Evolutionary conservation across 2,113 vertebrate genomes (phyloP), one percentile per base, ranked within the genome.

Genomic region (Salvator merianae): DNA sequence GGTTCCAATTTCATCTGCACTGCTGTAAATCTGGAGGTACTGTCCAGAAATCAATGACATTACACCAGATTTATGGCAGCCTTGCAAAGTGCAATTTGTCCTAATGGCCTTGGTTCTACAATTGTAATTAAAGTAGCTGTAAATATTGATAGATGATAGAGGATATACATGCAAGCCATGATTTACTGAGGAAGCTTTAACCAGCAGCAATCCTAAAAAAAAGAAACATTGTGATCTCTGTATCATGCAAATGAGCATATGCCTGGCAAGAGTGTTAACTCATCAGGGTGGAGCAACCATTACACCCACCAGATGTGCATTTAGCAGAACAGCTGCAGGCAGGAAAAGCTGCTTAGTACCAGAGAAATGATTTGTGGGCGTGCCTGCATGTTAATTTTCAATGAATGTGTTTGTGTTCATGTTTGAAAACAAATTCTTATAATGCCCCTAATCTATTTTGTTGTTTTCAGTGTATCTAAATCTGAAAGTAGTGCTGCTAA

Each of bases 161-260:
- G 43, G 43, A 8, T 79, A 30, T 74, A 83, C 2, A 13, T 68
- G 69, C 32, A 55, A 87, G 59, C 34, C 20, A 26, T 87, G 76
- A 87, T 79, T 87, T 62, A 59, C 59, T 14, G 32, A 74, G 8
- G 59, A 68, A 82, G 43, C 59, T 43, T 72, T 34, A 63, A 43
- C 75, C 43, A 79, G 26, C n/a, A 73, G 68, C 34, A 22, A 66
- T 73, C 32, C 40, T 66, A 43, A 32, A 83, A 68, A 28, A 68
- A 28, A 53, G 69, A 79, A 22, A 34, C 55, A 55, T 79, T 36
- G 34, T 73, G 50, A 87, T 79, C 66, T 69, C 69, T 82, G 62
- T 83, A 83, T 83, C 81, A 87, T 74, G 69, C 86, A 87, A 87
- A 83, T 79, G 43, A 43, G 34, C 59, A 66, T 73, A 78, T 79